Percentiles rank a stretch among this genome's conserved stretches.
phyloP scores from a whole-genome alignment of 2,888 invertebrate genomes.

The Stenoptilia bipunctidactyla region DNA sequence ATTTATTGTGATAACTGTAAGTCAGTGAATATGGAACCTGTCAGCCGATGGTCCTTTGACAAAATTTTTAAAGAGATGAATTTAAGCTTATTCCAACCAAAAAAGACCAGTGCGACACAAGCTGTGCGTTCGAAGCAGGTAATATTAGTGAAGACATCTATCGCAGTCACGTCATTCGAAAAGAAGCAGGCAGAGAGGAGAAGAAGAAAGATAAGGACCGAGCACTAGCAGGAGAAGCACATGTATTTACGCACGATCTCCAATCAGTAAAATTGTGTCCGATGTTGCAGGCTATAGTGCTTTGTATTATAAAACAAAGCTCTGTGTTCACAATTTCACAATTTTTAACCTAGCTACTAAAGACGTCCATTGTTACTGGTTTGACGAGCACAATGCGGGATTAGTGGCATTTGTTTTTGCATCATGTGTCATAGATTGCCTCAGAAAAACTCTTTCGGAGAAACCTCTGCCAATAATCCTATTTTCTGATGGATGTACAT shows the following conservation, averaged over 20 bases:
- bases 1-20: slow-evolving; percentile 14
- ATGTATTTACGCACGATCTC: slow-evolving; percentile 2
- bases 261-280: slow-evolving; percentile 7
- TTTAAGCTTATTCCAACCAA: slow-evolving; percentile 18
- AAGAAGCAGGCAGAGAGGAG: too few species aligned
- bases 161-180: too few species aligned
- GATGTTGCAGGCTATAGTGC: slow-evolving; percentile 10
- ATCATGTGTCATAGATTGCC: too few species aligned
- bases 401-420: too few species aligned
- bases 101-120: slow-evolving; percentile 21
- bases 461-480: too few species aligned
- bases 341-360: slow-evolving; percentile 13
- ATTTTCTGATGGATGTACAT: too few species aligned
- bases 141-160: too few species aligned
- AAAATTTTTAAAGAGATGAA: slow-evolving; percentile 15
- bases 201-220: not conserved
- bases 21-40: slow-evolving; percentile 8
- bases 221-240: not conserved
- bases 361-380: slow-evolving; percentile 19
- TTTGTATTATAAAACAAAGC: slow-evolving; percentile 18
- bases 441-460: too few species aligned
- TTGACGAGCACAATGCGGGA: slow-evolving; percentile 12
- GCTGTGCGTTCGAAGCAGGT: too few species aligned
- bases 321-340: slow-evolving; percentile 19
- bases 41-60: slow-evolving; percentile 14